These are phyloP conservation scores for Drosophila pullipes DNA, from an alignment of 2,888 invertebrate genomes.

Conservation along the genomic window DNA sequence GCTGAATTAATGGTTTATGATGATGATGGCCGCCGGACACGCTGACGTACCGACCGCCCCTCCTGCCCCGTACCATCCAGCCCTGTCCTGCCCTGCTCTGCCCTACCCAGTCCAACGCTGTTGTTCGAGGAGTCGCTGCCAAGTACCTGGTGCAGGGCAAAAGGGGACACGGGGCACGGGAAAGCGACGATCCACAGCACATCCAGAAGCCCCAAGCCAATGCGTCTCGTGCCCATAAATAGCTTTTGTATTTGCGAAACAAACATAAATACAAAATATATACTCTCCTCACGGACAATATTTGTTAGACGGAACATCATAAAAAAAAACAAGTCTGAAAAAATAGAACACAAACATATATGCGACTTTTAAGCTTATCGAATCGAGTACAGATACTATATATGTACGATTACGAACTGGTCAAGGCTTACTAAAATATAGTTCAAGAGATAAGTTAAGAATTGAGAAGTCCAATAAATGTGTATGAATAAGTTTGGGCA, in stretches of 20 bases:
- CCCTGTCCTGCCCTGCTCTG: background rate
- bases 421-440: background rate
- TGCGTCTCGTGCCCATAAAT: slow-evolving; percentile 43
- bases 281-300: background rate
- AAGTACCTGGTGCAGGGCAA: background rate
- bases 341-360: background rate
- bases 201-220: slow-evolving; percentile 10
- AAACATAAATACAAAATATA: background rate
- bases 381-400: background rate
- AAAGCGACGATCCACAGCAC: slow-evolving; percentile 7
- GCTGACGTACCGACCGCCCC: slow-evolving; percentile 21
- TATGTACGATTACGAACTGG: background rate
- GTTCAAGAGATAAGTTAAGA: background rate
- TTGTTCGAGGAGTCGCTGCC: slow-evolving; percentile 13
- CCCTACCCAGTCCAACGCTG: background rate
- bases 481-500: background rate
- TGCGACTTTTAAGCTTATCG: background rate
- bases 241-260: background rate
- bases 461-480: background rate
- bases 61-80: slow-evolving; percentile 27
- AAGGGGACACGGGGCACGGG: background rate
- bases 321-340: background rate
- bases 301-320: background rate
- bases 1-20: slow-evolving; percentile 72
- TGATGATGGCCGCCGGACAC: slow-evolving; percentile 63